Percentiles rank a stretch among this genome's conserved stretches.
Conservation (phyloP, 2,888 invertebrate genomes). For the Thera britannica region DNA sequence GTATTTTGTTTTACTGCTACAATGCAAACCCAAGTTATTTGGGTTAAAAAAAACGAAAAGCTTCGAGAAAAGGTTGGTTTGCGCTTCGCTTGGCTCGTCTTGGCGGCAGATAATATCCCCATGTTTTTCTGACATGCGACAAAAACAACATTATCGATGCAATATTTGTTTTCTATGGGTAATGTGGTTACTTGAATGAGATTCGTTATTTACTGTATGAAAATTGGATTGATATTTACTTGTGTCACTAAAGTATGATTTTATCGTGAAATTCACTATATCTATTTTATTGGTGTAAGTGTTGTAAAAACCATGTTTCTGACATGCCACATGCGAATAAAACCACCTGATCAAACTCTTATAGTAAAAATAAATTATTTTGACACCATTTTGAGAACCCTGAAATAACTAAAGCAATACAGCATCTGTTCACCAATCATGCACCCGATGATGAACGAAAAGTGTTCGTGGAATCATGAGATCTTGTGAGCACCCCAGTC, state of each 20-base stretch:
- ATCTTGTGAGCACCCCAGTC: slow-evolving; percentile 39
- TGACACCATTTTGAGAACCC: slow-evolving; percentile 6
- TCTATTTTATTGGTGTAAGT: background rate
- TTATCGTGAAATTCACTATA: background rate
- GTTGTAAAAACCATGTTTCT: background rate
- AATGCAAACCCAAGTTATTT: too few relatives aligned
- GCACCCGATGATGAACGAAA: slow-evolving; percentile 55
- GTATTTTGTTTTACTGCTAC: too few relatives aligned
- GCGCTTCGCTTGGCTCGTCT: too few relatives aligned
- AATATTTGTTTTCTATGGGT: too few relatives aligned
- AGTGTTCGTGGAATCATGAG: slow-evolving; percentile 44
- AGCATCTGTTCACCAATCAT: slow-evolving; percentile 52
- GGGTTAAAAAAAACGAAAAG: too few relatives aligned
- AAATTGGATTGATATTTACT: background rate
- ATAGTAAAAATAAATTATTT: slow-evolving; percentile 1
- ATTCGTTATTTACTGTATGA: background rate
- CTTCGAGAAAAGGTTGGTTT: too few relatives aligned
- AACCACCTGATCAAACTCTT: slow-evolving; percentile 4
- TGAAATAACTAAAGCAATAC: slow-evolving; percentile 18
- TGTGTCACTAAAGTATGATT: background rate
- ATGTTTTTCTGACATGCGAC: slow-evolving; percentile 11
- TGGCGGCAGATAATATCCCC: too few relatives aligned
- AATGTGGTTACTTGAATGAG: background rate
- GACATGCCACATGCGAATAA: slow-evolving; percentile 8
- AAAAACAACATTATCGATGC: background rate